Percentiles rank a stretch among this genome's conserved stretches.
Evolutionary conservation across 2,113 vertebrate genomes (phyloP).

Genomic region (Seriola dumerili): DNA sequence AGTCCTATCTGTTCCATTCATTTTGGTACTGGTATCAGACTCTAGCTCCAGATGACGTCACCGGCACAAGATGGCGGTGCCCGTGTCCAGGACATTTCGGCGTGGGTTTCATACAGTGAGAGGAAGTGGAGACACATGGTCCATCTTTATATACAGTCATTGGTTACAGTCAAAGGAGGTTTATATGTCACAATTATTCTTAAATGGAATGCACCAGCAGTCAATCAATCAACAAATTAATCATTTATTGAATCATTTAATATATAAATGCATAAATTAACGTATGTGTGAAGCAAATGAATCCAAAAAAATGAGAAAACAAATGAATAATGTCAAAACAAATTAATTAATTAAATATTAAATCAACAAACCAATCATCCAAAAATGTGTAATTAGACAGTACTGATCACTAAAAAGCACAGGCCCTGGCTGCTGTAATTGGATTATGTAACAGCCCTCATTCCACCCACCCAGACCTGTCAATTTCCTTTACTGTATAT

Average conservation of each 20-base stretch:
- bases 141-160: too few species aligned
- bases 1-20: too few species aligned
- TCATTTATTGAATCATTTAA: neutral
- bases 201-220: neutral
- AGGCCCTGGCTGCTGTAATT: constrained; percentile 22
- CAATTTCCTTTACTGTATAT: constrained; percentile 49
- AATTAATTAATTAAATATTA: constrained; percentile 3
- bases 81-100: too few species aligned
- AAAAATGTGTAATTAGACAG: constrained; percentile 18
- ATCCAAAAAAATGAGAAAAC: neutral
- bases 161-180: too few species aligned
- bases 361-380: constrained; percentile 37
- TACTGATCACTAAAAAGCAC: constrained; percentile 22
- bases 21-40: too few species aligned
- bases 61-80: too few species aligned
- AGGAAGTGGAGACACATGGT: too few species aligned
- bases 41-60: too few species aligned
- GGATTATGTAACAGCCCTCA: constrained; percentile 38
- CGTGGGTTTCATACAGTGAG: too few species aligned
- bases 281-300: neutral
- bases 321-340: neutral
- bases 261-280: neutral
- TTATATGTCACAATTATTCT: neutral
- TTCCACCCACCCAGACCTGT: constrained; percentile 38
- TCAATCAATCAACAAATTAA: neutral